These are phyloP conservation scores for Anthoptus insignis DNA, from an alignment of 2,888 invertebrate genomes.

Conservation along the genomic window DNA sequence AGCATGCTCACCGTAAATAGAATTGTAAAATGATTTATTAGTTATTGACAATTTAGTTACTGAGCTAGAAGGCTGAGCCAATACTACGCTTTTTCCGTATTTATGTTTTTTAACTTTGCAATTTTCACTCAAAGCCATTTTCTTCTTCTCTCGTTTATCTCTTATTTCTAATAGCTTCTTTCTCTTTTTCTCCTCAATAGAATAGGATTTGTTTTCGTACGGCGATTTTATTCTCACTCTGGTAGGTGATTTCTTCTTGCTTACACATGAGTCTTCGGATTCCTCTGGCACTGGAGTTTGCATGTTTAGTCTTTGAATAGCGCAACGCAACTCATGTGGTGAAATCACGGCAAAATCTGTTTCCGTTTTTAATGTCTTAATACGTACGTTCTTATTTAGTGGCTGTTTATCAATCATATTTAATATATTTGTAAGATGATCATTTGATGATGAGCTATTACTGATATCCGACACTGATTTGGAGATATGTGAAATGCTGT, in stretches of 20 bases:
- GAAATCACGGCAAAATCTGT: constrained; percentile 51
- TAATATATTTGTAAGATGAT: not conserved
- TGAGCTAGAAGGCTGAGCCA: constrained; percentile 72
- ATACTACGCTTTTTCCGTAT: constrained; percentile 58
- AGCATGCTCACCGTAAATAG: constrained; percentile 71
- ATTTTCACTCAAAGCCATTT: constrained; percentile 67
- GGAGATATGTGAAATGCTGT: not conserved
- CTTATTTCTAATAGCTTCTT: constrained; percentile 74
- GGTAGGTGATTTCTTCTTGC: constrained; percentile 65
- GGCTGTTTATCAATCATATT: not conserved
- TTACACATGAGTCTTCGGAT: constrained; percentile 53
- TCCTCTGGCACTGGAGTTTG: constrained; percentile 66
- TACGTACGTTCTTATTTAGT: not conserved
- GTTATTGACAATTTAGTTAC: constrained; percentile 80
- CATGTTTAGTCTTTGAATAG: constrained; percentile 64
- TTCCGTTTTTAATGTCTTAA: constrained; percentile 45
- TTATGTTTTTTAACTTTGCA: constrained; percentile 69
- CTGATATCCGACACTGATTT: not conserved
- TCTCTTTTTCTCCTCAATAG: constrained; percentile 75
- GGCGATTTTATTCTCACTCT: constrained; percentile 75
- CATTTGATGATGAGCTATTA: not conserved
- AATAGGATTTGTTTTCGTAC: constrained; percentile 72
- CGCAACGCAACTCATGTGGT: constrained; percentile 60
- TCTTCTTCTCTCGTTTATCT: constrained; percentile 72
- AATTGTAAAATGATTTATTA: constrained; percentile 80